Percentiles rank a stretch among this genome's conserved stretches.
Evolutionary conservation across 1,140 invertebrate genomes (phyloP).

Genomic region (Ctenoplectra terminalis): DNA sequence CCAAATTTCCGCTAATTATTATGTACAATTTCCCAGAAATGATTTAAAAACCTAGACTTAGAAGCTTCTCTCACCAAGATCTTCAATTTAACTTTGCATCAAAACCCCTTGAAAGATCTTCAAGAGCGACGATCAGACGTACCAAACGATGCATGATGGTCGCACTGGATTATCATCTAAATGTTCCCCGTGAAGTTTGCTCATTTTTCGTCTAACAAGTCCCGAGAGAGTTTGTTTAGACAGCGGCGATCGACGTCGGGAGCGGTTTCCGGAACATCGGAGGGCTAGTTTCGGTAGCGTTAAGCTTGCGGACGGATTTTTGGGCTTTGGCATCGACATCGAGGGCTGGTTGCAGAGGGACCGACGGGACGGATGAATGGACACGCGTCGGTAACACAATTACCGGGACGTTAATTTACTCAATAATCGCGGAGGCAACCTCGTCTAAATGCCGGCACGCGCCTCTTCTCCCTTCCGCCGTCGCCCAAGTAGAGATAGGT

Average conservation of each 20-base stretch:
- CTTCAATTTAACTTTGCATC: too few relatives aligned
- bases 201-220: conserved; percentile 58
- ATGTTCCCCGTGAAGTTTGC: background rate
- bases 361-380: conserved; percentile 59
- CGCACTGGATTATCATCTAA: background rate
- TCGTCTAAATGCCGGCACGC: conserved; percentile 79
- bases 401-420: conserved; percentile 79
- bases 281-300: conserved; percentile 27
- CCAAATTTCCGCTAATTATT: too few relatives aligned
- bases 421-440: conserved; percentile 78
- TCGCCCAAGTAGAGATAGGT: conserved; percentile 12
- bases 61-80: too few relatives aligned
- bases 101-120: background rate
- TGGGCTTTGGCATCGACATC: conserved; percentile 6
- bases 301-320: conserved; percentile 40
- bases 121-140: background rate
- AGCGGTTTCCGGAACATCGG: conserved; percentile 1
- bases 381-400: conserved; percentile 78
- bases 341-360: conserved; percentile 23
- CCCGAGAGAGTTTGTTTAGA: conserved; percentile 41
- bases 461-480: conserved; percentile 56
- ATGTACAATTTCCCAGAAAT: too few relatives aligned
- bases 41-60: too few relatives aligned
- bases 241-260: background rate
- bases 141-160: background rate